Percentiles rank a stretch among this genome's conserved stretches.
These are phyloP conservation scores for Gnathonemus echidnorhynchus DNA, from an alignment of 2,113 vertebrate species.

Conservation along the genomic window DNA sequence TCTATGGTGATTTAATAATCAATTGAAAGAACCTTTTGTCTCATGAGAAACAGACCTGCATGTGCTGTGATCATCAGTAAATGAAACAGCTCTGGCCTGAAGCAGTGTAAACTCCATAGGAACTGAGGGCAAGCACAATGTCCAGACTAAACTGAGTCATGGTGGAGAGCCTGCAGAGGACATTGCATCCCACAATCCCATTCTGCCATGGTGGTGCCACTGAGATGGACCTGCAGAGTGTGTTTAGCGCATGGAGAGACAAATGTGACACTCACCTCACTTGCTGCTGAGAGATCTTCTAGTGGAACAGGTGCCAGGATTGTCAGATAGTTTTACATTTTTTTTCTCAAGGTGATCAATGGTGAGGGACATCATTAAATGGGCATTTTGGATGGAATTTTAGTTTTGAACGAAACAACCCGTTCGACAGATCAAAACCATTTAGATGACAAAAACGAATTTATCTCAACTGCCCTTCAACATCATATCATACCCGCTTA, in stretches of 20 bases:
- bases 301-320: not conserved
- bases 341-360: not conserved
- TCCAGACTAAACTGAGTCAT: not conserved
- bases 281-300: not conserved
- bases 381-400: not conserved
- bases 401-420: not conserved
- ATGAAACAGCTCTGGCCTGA: not conserved
- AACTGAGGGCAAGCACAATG: not conserved
- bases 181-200: not conserved
- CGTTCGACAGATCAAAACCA: not conserved
- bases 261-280: not conserved
- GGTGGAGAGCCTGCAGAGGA: not conserved
- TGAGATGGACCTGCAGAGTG: not conserved
- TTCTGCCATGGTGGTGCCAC: not conserved
- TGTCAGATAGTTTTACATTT: not conserved
- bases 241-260: not conserved
- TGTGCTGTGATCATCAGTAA: not conserved
- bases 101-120: not conserved
- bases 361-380: not conserved
- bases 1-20: not conserved
- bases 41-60: not conserved
- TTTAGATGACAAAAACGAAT: not conserved
- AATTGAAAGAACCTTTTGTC: not conserved
- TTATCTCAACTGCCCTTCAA: not conserved
- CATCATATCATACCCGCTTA: not conserved